Conservation (phyloP, 2,113 vertebrate genomes). For the Tetrao urogallus region DNA sequence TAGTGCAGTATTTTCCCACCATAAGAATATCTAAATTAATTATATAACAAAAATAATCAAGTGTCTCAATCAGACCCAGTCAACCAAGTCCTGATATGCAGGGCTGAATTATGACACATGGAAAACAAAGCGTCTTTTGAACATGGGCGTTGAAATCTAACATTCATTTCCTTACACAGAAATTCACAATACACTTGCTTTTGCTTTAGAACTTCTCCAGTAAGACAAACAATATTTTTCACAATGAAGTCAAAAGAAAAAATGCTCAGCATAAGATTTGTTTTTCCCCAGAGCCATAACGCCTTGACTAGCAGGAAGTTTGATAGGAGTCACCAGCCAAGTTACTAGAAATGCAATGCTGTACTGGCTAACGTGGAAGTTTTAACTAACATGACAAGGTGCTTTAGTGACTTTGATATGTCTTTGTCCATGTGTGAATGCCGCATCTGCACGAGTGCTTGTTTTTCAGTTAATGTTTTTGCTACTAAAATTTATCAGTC, state of each 20-base stretch:
- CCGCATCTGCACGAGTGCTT: not conserved
- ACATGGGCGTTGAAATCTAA: not conserved
- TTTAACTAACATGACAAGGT: not conserved
- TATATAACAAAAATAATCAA: conserved; percentile 45
- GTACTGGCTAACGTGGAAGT: not conserved
- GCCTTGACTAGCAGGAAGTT: not conserved
- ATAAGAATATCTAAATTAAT: conserved; percentile 52
- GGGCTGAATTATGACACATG: not conserved
- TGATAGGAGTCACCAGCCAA: not conserved
- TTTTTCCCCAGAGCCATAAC: not conserved
- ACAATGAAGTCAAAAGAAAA: not conserved
- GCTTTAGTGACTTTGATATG: not conserved
- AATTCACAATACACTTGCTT: not conserved
- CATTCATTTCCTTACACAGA: not conserved
- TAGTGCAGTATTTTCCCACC: conserved; percentile 34
- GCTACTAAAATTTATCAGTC: not conserved
- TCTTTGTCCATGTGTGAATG: not conserved
- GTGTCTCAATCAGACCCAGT: conserved; percentile 24
- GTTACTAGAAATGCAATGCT: not conserved
- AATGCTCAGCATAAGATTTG: not conserved
- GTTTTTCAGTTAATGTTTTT: not conserved
- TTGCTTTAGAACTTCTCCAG: not conserved
- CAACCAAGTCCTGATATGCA: conserved; percentile 35
- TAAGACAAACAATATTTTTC: conserved; percentile 1
- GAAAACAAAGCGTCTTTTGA: conserved; percentile 58